Conservation (phyloP, 2,888 invertebrate genomes). For the Pseudolycoriella hygida region DNA sequence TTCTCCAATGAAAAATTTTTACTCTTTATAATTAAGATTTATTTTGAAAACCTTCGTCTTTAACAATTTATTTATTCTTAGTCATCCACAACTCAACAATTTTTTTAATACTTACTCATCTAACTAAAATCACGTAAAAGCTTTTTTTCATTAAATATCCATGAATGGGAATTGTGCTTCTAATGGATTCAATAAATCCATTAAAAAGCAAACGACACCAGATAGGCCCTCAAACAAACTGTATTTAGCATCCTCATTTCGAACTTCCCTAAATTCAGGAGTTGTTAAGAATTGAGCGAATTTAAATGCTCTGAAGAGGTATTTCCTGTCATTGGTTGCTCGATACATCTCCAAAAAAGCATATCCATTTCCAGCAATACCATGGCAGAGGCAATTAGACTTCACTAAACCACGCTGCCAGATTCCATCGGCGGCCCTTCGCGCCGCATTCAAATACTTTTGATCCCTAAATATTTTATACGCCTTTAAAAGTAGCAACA, state of each 20-base stretch:
- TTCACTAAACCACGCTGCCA: constrained; percentile 76
- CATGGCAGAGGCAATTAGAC: constrained; percentile 83
- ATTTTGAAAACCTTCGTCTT: too few species aligned
- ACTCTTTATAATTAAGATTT: too few species aligned
- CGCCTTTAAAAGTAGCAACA: constrained; percentile 69
- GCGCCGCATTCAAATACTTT: constrained; percentile 49
- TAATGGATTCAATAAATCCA: constrained; percentile 55
- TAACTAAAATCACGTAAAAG: too few species aligned
- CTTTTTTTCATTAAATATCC: too few species aligned
- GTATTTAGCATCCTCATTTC: constrained; percentile 66
- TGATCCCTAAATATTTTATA: constrained; percentile 54
- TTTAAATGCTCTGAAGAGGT: not conserved
- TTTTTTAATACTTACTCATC: too few species aligned
- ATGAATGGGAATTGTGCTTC: constrained; percentile 69
- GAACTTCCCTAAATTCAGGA: too few species aligned
- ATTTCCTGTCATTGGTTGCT: constrained; percentile 36
- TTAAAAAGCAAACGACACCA: constrained; percentile 67
- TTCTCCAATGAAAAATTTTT: too few species aligned
- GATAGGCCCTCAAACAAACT: constrained; percentile 77
- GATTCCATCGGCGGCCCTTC: constrained; percentile 52
- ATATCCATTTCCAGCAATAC: constrained; percentile 71
- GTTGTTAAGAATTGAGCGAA: not conserved
- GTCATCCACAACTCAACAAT: too few species aligned
- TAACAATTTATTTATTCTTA: too few species aligned
- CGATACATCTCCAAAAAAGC: constrained; percentile 59